Evolutionary conservation across 2,113 vertebrate species (phyloP), one percentile per base, ranked within the genome.

Genomic region (Tetrax tetrax): DNA sequence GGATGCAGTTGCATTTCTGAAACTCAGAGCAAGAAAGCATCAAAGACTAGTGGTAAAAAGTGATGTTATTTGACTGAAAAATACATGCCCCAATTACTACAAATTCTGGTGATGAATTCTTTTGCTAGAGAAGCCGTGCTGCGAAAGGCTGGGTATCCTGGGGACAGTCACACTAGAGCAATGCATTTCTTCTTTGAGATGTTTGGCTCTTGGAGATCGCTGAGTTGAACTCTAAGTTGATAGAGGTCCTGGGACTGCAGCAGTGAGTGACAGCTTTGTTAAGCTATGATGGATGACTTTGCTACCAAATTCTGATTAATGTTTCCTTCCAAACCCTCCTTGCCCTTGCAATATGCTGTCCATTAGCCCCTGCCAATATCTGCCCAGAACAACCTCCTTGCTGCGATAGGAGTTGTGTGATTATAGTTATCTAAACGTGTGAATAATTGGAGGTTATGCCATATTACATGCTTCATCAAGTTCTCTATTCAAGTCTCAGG

Each of bases 371-470:
- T 98, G 96, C 97, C 97, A 97, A 88, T 96, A 96, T 97, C 97
- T 97, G 92, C 84, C 94, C 95, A 72, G 91, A 95, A 97, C 95
- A 95, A 84, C 95, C 87, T 94, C 81, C 83, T 94, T 79, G 91
- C 96, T 95, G 68, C 60, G 89, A 96, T 95, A 98, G 94, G 72
- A 80, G 60, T 53, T 90, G 89, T 87, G 97, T 94, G 97, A 98
- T 97, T 97, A 94, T 63, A 96, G 96, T 95, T 97, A 95, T 92
- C 94, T 98, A 97, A 98, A 98, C 23, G 97, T 97, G 94, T 98
- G 97, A 97, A 98, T 97, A 98, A 98, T 97, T 98, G 97, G 97
- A 98, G 94, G 96, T 97, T 98, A 95, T 94, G 97, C 95, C 96
- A 65, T 77, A 96, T 97, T 97, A 94, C 97, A 97, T 81, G 95